phyloP scores from a whole-genome alignment of 2,113 vertebrate species.

The Halcyon senegalensis region DNA sequence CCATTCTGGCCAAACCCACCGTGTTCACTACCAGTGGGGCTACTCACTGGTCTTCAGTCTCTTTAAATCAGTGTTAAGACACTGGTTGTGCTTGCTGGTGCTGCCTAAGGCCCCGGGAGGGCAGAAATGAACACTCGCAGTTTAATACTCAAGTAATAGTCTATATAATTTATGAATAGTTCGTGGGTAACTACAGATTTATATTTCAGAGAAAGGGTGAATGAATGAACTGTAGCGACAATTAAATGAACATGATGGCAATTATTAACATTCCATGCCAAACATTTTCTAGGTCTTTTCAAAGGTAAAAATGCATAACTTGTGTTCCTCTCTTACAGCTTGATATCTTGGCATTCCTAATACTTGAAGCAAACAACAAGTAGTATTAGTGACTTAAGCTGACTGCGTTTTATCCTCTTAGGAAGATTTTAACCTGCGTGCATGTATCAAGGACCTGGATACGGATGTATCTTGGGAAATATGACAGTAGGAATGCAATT shows the following conservation, averaged over 20 bases:
- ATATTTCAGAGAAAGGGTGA: not conserved
- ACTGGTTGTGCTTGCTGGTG: not conserved
- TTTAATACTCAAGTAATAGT: not conserved
- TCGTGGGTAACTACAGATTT: not conserved
- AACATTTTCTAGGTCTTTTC: not conserved
- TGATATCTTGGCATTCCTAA: not conserved
- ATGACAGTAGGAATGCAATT: constrained; percentile 26
- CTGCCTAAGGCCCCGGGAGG: not conserved
- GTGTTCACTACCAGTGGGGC: not conserved
- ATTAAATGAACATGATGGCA: not conserved
- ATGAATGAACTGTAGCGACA: not conserved
- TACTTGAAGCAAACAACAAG: constrained; percentile 11
- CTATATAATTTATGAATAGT: not conserved
- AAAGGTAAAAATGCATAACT: not conserved
- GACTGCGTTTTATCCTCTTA: constrained; percentile 16
- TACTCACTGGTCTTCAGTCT: not conserved
- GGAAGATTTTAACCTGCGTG: constrained; percentile 29
- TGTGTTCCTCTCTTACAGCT: not conserved
- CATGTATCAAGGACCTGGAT: not conserved
- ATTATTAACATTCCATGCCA: not conserved
- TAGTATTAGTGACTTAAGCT: not conserved
- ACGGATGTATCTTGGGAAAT: constrained; percentile 25
- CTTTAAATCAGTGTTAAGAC: not conserved
- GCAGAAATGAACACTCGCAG: not conserved
- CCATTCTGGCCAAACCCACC: not conserved